Evolutionary conservation across 1,140 invertebrate genomes (phyloP).

Genomic region (Spodoptera frugiperda): DNA sequence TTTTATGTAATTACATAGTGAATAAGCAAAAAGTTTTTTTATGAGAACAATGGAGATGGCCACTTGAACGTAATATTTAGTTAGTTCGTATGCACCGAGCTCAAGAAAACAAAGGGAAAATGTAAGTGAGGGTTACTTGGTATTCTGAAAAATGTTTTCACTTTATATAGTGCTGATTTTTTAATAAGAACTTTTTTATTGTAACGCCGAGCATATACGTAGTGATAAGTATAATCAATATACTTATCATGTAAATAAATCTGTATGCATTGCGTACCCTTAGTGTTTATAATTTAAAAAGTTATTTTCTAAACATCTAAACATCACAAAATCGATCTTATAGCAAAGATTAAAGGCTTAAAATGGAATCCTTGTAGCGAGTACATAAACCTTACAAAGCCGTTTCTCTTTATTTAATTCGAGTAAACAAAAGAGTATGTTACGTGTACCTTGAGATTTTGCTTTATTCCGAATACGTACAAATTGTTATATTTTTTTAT

Average conservation of each 20-base stretch:
- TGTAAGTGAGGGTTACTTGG: slow-evolving; percentile 24
- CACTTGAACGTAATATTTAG: slow-evolving; percentile 30
- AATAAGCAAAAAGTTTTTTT: slow-evolving; percentile 63
- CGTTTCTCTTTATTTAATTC: not conserved
- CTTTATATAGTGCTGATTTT: slow-evolving; percentile 29
- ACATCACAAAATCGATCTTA: not conserved
- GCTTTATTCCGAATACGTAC: slow-evolving; percentile 11
- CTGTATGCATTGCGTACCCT: too few relatives aligned
- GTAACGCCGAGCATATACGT: too few relatives aligned
- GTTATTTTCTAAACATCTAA: too few relatives aligned
- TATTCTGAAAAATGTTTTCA: slow-evolving; percentile 41
- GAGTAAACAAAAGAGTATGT: not conserved
- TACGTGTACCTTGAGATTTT: not conserved
- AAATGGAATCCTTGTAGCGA: not conserved
- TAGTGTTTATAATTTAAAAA: too few relatives aligned
- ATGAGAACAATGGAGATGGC: slow-evolving; percentile 46
- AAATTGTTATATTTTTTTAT: slow-evolving; percentile 10
- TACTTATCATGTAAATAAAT: too few relatives aligned
- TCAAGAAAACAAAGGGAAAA: slow-evolving; percentile 37
- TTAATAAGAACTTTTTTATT: too few relatives aligned
- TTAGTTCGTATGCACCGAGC: slow-evolving; percentile 34
- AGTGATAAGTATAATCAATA: too few relatives aligned
- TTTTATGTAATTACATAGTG: slow-evolving; percentile 70
- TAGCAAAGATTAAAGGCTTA: not conserved
- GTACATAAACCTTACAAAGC: not conserved